Base-by-base conservation (phyloP, 2,797 vertebrate genomes). In the Graptemys geographica region DNA sequence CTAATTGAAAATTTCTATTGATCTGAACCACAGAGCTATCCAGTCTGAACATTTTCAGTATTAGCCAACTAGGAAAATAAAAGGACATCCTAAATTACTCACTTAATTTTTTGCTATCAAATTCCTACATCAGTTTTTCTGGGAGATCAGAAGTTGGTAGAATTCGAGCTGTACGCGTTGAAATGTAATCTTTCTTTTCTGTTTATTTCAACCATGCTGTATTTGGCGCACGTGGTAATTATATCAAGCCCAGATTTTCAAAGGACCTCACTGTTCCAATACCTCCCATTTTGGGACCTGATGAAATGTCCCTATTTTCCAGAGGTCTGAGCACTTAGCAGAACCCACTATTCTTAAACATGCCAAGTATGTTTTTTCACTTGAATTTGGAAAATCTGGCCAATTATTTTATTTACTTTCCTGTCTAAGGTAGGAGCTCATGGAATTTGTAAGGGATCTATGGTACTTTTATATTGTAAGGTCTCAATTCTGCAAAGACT, bases 1-100 rank as follows among this genome's bases (percentile, higher is more conserved):
- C 90, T 79, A 84, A 56, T 89, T 91, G 83, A 84, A 95, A 95
- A 83, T 88, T 81, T 85, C 84, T 88, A 90, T 93, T 92, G 95
- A 97, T 95, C 78, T 72, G 93, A 65, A 82, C 31, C 82, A 33
- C 65, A 13, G 41, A 44, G 81, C 56, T 44, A 94, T 95, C 65
- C 15, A 1, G 90, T 91, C 91, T 37, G 47, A 91, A 59, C 21
- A 33, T 16, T 92, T 79, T 49, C 90, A 95, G 49, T 5, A 83
- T 82, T 7, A 49, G 74, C 57, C 87, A 84, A 79, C 72, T 51
- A 3, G 16, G 86, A 89, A 90, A 88, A 94, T 84, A 78, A 90
- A 92, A 88, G 10, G 4, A 80, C 88, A 82, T 79, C 94, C 57
- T 49, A n/a, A 95, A 74, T 90, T 81, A 88, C 44, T 82, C 89